These are phyloP conservation scores for Pheosia tremula DNA, from an alignment of 2,888 invertebrate species.

Conservation along the genomic window DNA sequence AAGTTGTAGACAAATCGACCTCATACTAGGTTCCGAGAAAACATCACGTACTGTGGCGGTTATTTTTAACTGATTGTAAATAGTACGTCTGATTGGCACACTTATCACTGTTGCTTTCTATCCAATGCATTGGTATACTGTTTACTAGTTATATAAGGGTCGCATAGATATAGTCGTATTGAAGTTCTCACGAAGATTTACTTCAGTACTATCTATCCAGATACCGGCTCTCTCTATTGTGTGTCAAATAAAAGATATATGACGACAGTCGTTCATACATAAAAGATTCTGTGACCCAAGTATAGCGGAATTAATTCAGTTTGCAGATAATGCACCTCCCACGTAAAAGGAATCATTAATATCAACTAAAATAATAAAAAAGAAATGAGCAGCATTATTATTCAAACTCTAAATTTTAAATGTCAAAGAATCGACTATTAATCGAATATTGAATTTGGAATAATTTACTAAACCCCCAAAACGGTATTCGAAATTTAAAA, in stretches of 20 bases:
- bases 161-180: neutral
- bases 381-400: neutral
- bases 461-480: neutral
- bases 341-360: too few species aligned
- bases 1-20: conserved; percentile 4
- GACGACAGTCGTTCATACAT: conserved; percentile 2
- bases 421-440: neutral
- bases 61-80: conserved; percentile 53
- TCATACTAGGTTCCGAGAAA: conserved; percentile 7
- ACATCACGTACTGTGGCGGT: conserved; percentile 42
- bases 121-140: conserved; percentile 22
- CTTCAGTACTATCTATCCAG: neutral
- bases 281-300: conserved; percentile 2
- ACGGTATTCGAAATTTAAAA: neutral
- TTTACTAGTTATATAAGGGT: neutral
- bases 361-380: neutral
- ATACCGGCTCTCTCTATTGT: conserved; percentile 1
- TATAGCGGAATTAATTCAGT: neutral
- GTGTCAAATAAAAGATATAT: conserved; percentile 6
- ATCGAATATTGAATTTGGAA: neutral
- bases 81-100: conserved; percentile 54
- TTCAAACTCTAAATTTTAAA: neutral
- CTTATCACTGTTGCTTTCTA: conserved; percentile 45
- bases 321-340: neutral
- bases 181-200: neutral